Evolutionary conservation across 2,888 invertebrate genomes (phyloP).

Genomic region (Epistrophe grossulariae): DNA sequence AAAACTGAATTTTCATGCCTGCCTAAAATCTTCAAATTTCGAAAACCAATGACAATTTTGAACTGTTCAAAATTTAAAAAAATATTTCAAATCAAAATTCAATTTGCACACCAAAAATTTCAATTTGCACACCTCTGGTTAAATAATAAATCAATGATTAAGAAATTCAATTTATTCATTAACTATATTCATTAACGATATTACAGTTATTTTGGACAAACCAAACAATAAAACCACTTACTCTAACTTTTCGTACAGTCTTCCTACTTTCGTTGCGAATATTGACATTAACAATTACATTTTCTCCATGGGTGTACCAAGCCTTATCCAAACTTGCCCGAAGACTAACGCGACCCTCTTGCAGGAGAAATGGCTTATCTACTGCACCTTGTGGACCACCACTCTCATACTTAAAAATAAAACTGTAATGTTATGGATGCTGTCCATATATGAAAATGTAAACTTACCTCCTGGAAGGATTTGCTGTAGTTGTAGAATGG

Average conservation of each 20-base stretch:
- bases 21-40: too few relatives aligned
- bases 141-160: too few relatives aligned
- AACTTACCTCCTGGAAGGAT: slow-evolving; percentile 83
- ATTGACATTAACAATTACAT: slow-evolving; percentile 89
- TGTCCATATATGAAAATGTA: neutral
- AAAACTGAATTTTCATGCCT: too few relatives aligned
- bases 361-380: slow-evolving; percentile 93
- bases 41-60: too few relatives aligned
- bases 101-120: too few relatives aligned
- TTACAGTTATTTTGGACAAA: too few relatives aligned
- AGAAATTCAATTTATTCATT: too few relatives aligned
- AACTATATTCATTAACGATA: too few relatives aligned
- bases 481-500: slow-evolving; percentile 82
- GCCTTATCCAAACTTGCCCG: slow-evolving; percentile 92
- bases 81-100: too few relatives aligned
- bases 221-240: slow-evolving; percentile 82
- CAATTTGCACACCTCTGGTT: too few relatives aligned
- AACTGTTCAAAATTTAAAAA: too few relatives aligned
- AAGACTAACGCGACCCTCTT: slow-evolving; percentile 91
- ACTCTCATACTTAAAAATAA: slow-evolving; percentile 80
- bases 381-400: slow-evolving; percentile 89
- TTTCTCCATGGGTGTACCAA: slow-evolving; percentile 93
- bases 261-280: slow-evolving; percentile 93
- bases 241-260: slow-evolving; percentile 93
- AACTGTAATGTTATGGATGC: neutral